Base-by-base conservation (phyloP, 2,113 vertebrate species). In the Arothron firmamentum region DNA sequence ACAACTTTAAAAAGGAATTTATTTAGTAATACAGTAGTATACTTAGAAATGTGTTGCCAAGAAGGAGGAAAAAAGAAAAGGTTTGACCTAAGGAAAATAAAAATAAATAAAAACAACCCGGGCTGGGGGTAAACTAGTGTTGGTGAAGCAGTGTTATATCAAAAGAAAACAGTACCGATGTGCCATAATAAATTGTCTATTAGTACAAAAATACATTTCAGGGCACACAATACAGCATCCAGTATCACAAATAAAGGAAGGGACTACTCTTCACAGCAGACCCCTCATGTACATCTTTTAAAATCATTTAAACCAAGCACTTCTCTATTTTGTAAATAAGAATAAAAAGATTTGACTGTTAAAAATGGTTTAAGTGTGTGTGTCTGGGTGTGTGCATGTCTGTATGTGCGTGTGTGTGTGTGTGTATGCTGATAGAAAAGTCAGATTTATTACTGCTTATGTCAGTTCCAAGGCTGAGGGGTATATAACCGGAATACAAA, bases 131-230 rank as follows among this genome's bases (percentile, higher is more conserved):
- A 85, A 88, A 85, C 90, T 94, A 94, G 87, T 91, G 93, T 92
- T 80, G 88, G 88, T 92, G 93, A 96, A 93, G 94, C 94, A 92
- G 93, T 94, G 92, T 91, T 93, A 89, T 94, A 95, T 94, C 92
- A 95, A 94, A 94, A 94, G 89, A 94, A 94, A 93, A 90, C 88
- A 89, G 93, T 94, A 95, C 92, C 89, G 90, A 93, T 95, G 95
- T 95, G 97, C 96, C 95, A 80, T 97, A 95, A 96, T 98, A 99
- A 98, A 97, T 94, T 85, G 94, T 98, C 94, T 98, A 96, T 97
- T 96, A 96, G 95, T 99, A 99, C 93, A 99, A 99, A 99, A 99
- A 99, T 99, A 99, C 96, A 96, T 96, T 98, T 97, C 92, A 92
- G 95, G 96, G 95, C 95, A 97, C 95, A 92, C 92, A 92, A 92